Conservation (phyloP, 2,113 vertebrate genomes). For the Grammomys dolichurus region DNA sequence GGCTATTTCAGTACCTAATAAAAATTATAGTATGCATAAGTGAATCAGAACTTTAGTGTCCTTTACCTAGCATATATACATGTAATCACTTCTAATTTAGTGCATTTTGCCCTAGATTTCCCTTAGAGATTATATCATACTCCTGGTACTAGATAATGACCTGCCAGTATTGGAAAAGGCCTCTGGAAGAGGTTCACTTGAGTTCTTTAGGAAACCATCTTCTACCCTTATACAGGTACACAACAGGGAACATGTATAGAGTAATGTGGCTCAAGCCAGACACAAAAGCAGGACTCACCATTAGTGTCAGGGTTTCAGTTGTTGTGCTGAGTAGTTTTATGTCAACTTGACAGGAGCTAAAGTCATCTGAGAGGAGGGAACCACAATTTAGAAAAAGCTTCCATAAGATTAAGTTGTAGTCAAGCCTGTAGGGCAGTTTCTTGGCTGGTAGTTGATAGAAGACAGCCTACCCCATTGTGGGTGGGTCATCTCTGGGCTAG, state of each 20-base stretch:
- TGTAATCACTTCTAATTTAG: conserved; percentile 27
- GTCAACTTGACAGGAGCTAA: neutral
- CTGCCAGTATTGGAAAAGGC: neutral
- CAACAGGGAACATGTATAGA: neutral
- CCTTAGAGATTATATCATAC: conserved; percentile 16
- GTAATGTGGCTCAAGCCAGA: neutral
- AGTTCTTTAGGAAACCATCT: conserved; percentile 23
- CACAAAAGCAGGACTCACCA: neutral
- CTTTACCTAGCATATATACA: neutral
- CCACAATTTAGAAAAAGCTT: neutral
- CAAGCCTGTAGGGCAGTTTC: neutral
- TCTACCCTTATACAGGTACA: neutral
- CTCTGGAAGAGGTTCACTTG: conserved; percentile 56
- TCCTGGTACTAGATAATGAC: neutral
- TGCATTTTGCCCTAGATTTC: neutral
- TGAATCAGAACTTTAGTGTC: conserved; percentile 54
- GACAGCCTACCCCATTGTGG: neutral
- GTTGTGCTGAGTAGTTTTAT: neutral
- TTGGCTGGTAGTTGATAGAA: neutral
- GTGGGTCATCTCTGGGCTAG: neutral
- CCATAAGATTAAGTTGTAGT: neutral
- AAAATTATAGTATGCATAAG: conserved; percentile 51
- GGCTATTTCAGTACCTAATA: conserved; percentile 43
- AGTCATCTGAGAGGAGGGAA: neutral
- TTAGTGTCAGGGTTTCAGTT: neutral